Evolutionary conservation across 2,888 invertebrate species (phyloP), one percentile per base, ranked within the genome.

Genomic region (Phortica magna): DNA sequence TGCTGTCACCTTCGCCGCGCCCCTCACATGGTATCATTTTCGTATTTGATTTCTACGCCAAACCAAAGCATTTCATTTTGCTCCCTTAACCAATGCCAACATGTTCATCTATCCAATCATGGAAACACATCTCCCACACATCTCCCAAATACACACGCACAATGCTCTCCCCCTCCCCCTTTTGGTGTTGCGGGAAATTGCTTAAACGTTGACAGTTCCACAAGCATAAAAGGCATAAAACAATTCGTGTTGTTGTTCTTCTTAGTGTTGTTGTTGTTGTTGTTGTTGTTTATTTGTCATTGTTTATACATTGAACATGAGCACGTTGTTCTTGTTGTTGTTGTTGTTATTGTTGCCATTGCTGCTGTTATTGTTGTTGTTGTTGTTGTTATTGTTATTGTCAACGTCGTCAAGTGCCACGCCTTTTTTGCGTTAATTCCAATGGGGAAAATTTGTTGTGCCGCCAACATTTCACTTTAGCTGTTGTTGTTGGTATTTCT

Each of bases 351-450:
- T 61, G 39, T 67, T 67, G 74, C 53, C 31, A 7, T 1, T 53
- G 39, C 65, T 74, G n/a, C n/a, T 68, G 75, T 57, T 68, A n/a
- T 10, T 65, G 55, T 71, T 7, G 53, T 17, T 73, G 73, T 75
- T 74, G 78, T 78, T 76, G 67, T 73, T 77, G 76, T 43, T 74
- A 67, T 73, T 76, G 78, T 75, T 83, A 73, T 83, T 84, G 85
- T 83, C 83, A 84, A 83, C 80, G 85, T 81, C 80, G 81, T 75
- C 79, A 80, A 75, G 70, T 79, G 84, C 83, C 90, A 90, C 90
- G 90, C 90, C 90, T 84, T 89, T 90, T 89, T 85, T 84, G 84
- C 87, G 90, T 90, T 89, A 83, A 88, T 83, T 84, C 84, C 83
- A 80, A 82, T 83, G 78, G 82, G 59, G 59, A n/a, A 17, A 59